Evolutionary conservation across 2,113 vertebrate genomes (phyloP).

Genomic region (Propithecus coquereli): DNA sequence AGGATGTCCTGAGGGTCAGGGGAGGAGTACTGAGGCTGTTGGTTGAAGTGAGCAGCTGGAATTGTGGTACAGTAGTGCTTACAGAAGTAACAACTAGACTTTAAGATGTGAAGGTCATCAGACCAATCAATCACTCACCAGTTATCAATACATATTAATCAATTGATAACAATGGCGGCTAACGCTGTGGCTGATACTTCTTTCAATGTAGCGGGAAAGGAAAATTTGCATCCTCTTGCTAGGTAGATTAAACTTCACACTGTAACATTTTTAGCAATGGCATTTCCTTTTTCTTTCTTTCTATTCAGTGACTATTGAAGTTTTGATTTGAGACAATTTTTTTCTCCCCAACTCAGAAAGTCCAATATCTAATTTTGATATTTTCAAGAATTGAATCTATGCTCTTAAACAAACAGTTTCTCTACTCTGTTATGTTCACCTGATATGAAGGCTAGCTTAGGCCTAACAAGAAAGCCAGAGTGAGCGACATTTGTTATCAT

Average conservation of each 20-base stretch:
- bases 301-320: not conserved
- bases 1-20: fast-evolving
- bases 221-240: not conserved
- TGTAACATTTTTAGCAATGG: not conserved
- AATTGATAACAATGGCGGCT: not conserved
- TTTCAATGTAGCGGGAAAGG: not conserved
- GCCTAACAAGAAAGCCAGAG: not conserved
- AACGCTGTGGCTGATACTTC: not conserved
- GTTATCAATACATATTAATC: not conserved
- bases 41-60: not conserved
- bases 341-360: not conserved
- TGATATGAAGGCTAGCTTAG: not conserved
- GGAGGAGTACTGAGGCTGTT: not conserved
- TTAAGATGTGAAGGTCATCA: not conserved
- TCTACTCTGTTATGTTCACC: slow-evolving; percentile 22
- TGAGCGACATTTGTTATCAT: not conserved
- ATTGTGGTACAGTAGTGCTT: not conserved
- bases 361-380: slow-evolving; percentile 42
- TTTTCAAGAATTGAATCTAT: slow-evolving; percentile 1
- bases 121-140: not conserved
- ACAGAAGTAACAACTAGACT: not conserved
- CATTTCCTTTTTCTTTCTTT: not conserved
- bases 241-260: not conserved
- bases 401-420: not conserved
- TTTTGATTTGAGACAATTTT: not conserved